Evolutionary conservation across 2,797 vertebrate genomes (phyloP), one percentile per base, ranked within the genome.

Genomic region (Enteromius mattozi): DNA sequence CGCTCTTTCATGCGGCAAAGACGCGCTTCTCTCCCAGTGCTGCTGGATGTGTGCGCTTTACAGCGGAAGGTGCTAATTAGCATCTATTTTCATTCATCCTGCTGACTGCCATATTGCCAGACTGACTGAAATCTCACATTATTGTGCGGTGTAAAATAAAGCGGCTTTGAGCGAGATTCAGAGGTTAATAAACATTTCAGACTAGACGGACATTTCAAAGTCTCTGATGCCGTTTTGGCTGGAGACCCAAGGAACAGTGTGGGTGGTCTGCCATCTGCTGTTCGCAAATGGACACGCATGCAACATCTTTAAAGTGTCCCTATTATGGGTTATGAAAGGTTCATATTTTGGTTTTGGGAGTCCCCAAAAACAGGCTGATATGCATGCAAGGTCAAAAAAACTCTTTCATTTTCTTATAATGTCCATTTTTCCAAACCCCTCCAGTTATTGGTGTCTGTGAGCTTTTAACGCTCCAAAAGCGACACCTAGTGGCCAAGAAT

Each of bases 181-280:
- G 30, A 40, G 71, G 21, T 37, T 19, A 14, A 40, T 69, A 68
- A 70, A 78, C 66, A 71, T 70, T 70, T 69, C n/a, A 17, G 19
- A 78, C 24, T 27, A 7, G 27, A 49, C 45, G 30, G n/a, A 56
- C 45, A 66, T 66, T 40, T 40, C 6, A 49, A 45, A 6, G 19
- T 49, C 27, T 63, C 27, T 37, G 9, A 19, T 63, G 71, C 1
- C 3, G 5, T 33, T 81, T 47, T 59, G 49, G 9, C 6, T 9
- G 56, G 45, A 19, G 45, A 19, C 13, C 9, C 8, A 8, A 4
- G 17, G 14, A 80, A 70, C 2, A 1, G 1, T 42, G 35, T 40
- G 24, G 35, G 12, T 68, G n/a, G n/a, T 42, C 63, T 83, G 82
- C 47, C 82, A 68, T 69, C 82, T 83, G 72, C 82, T 78, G 82